phyloP scores from a whole-genome alignment of 2,113 vertebrate genomes.

The Rynchops niger region DNA sequence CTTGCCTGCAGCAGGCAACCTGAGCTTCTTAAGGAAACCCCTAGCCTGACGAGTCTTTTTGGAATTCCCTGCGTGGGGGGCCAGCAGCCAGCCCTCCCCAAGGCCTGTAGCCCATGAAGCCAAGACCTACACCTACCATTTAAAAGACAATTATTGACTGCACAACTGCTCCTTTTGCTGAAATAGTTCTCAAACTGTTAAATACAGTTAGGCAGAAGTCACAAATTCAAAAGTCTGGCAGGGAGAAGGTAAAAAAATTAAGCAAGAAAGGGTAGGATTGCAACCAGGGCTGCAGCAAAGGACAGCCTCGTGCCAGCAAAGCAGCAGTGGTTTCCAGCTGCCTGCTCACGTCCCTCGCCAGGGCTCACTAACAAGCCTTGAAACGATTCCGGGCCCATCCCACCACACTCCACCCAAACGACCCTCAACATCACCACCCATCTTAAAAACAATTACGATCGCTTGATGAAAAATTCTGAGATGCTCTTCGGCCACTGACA shows the following conservation, averaged over 20 bases:
- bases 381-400: not conserved
- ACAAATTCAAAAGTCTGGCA: not conserved
- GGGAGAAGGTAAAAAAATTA: not conserved
- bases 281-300: not conserved
- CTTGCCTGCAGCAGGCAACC: not conserved
- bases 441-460: not conserved
- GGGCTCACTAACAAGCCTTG: not conserved
- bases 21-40: too few relatives aligned
- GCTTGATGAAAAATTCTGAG: not conserved
- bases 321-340: not conserved
- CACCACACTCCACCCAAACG: not conserved
- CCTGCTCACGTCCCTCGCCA: not conserved
- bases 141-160: not conserved
- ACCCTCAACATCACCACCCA: not conserved
- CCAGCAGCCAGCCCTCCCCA: not conserved
- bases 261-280: not conserved
- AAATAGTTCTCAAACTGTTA: not conserved
- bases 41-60: rapidly evolving
- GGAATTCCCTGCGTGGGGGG: too few relatives aligned
- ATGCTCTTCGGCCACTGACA: not conserved
- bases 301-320: not conserved
- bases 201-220: not conserved
- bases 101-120: not conserved
- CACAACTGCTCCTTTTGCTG: not conserved
- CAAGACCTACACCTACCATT: not conserved